Percentiles rank a stretch among this genome's conserved stretches.
Conservation (phyloP, 2,113 vertebrate species). For the Myrmecobius fasciatus region DNA sequence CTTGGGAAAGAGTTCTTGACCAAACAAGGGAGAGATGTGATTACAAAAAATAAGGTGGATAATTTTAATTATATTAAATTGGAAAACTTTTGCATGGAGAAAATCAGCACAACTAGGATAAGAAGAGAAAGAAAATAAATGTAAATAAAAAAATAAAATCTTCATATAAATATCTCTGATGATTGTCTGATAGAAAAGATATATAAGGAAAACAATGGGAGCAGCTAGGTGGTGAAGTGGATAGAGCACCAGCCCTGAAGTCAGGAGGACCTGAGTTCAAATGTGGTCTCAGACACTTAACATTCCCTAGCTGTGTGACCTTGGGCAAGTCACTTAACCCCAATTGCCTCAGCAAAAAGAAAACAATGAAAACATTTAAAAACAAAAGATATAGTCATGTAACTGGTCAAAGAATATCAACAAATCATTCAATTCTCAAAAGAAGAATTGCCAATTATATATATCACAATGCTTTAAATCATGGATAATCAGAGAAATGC, state of each 20-base stretch:
- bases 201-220: not conserved
- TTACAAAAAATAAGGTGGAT: not conserved
- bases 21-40: not conserved
- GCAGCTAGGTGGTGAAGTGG: no score
- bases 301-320: no score
- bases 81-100: not conserved
- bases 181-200: not conserved
- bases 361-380: not conserved
- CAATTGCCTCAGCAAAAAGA: no score
- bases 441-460: not conserved
- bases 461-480: not conserved
- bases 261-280: no score
- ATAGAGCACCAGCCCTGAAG: no score
- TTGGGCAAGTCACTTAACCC: no score
- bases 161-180: not conserved
- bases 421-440: not conserved
- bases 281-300: no score
- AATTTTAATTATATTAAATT: not conserved
- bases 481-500: not conserved
- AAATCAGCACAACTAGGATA: not conserved
- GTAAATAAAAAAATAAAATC: not conserved
- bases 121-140: not conserved
- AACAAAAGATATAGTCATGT: not conserved
- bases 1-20: not conserved
- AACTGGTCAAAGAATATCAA: not conserved